phyloP scores from a whole-genome alignment of 2,797 vertebrate species.

The Rhinella marina region DNA sequence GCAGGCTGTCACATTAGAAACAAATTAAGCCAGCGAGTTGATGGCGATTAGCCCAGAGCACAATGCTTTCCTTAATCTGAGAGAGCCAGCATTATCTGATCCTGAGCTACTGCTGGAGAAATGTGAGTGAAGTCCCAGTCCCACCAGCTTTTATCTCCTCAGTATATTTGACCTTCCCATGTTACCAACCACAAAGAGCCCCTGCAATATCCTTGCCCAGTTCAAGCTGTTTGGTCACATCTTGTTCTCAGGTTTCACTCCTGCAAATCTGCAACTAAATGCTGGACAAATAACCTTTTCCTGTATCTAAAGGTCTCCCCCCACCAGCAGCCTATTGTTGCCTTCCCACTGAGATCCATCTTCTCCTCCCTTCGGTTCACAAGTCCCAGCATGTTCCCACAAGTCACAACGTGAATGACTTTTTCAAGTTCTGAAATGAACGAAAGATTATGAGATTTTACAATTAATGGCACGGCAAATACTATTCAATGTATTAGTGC shows the following conservation, averaged over 20 bases:
- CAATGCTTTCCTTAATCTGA: slow-evolving; percentile 67
- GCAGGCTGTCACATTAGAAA: slow-evolving; percentile 49
- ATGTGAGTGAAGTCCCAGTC: slow-evolving; percentile 74
- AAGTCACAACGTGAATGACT: slow-evolving; percentile 69
- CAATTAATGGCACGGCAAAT: slow-evolving; percentile 2
- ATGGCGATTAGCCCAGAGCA: slow-evolving; percentile 70
- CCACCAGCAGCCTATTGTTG: slow-evolving; percentile 72
- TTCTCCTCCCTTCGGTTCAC: slow-evolving; percentile 64
- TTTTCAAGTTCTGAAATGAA: slow-evolving; percentile 69
- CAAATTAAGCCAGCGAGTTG: slow-evolving; percentile 71
- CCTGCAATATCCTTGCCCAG: slow-evolving; percentile 72
- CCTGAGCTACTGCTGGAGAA: slow-evolving; percentile 59
- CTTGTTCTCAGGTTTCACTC: slow-evolving; percentile 75
- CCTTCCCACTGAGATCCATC: slow-evolving; percentile 66
- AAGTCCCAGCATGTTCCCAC: slow-evolving; percentile 65
- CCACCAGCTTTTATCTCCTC: slow-evolving; percentile 64
- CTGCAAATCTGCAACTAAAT: slow-evolving; percentile 76
- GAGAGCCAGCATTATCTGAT: slow-evolving; percentile 73
- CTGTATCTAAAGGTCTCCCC: slow-evolving; percentile 71
- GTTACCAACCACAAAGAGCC: slow-evolving; percentile 76
- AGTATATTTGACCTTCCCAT: slow-evolving; percentile 69
- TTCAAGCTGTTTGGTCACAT: slow-evolving; percentile 71
- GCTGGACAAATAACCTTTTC: slow-evolving; percentile 74
- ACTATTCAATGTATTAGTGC: background rate
- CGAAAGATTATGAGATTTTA: slow-evolving; percentile 61